Conservation (phyloP, 1,140 invertebrate species). For the Lamellibrachia luymesi region DNA sequence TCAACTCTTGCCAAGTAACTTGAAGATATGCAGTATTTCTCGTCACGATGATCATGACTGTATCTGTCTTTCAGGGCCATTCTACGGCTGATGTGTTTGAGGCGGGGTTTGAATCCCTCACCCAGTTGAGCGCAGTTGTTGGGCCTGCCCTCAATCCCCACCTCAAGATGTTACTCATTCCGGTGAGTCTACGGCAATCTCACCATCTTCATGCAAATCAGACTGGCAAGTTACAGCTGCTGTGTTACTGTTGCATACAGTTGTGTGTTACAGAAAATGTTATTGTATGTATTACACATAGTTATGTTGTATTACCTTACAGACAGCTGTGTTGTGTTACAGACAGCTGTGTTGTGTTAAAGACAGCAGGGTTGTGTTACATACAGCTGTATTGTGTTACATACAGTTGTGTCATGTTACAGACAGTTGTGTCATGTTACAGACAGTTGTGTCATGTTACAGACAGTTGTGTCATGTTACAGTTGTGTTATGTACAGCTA, state of each 20-base stretch:
- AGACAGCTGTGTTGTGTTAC: not conserved
- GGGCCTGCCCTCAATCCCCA: slow-evolving; percentile 50
- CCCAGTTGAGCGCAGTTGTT: slow-evolving; percentile 48
- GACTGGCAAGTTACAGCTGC: not conserved
- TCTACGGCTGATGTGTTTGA: slow-evolving; percentile 47
- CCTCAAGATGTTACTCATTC: slow-evolving; percentile 50
- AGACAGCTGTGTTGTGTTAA: not conserved
- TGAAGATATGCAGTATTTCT: not conserved
- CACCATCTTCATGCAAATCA: not conserved
- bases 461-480: not conserved
- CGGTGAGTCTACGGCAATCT: slow-evolving; percentile 38
- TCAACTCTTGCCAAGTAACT: not conserved
- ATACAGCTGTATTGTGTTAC: not conserved
- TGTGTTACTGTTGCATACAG: slow-evolving; percentile 17
- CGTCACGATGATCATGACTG: too few species aligned
- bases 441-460: slow-evolving; percentile 11
- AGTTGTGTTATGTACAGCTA: not conserved
- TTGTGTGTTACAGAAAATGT: not conserved
- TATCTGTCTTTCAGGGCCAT: slow-evolving; percentile 39
- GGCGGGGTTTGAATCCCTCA: slow-evolving; percentile 45
- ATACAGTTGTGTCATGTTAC: slow-evolving; percentile 3
- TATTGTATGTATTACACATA: slow-evolving; percentile 10
- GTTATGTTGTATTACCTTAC: not conserved
- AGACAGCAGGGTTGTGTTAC: not conserved
- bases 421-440: slow-evolving; percentile 14